A percentile compares a stretch with the other conserved stretches of the same genome.
Evolutionary conservation across 2,113 vertebrate species (phyloP).

Genomic region (Phainopepla nitens): DNA sequence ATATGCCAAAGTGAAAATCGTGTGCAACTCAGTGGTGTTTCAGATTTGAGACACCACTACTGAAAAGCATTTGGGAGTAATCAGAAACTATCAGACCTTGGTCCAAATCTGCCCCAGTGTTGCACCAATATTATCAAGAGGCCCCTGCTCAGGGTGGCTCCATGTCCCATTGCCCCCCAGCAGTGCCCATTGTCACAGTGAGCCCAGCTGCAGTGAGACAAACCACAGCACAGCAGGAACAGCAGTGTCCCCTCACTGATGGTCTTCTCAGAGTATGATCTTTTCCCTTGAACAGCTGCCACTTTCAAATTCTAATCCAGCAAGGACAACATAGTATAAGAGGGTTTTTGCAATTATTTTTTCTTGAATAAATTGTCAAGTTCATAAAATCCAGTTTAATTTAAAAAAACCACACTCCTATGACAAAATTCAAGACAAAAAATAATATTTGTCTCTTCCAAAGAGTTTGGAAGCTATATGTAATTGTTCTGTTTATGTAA

Average conservation of each 20-base stretch:
- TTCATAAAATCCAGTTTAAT: not conserved
- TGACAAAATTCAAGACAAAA: not conserved
- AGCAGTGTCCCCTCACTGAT: not conserved
- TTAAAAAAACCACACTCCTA: not conserved
- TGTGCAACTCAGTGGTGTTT: not conserved
- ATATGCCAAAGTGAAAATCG: rapidly evolving
- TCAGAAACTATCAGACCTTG: not conserved
- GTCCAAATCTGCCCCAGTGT: not conserved
- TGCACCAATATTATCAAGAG: not conserved
- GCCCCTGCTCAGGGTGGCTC: not conserved
- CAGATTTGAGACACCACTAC: not conserved
- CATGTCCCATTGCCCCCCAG: not conserved
- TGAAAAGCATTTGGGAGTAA: not conserved
- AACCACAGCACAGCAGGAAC: not conserved
- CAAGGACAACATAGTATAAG: not conserved
- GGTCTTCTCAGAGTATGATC: too few species aligned
- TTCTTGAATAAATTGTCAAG: not conserved
- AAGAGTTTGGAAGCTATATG: not conserved
- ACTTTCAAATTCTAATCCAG: not conserved
- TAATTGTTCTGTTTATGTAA: not conserved
- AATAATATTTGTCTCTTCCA: not conserved
- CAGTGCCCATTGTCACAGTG: too few species aligned
- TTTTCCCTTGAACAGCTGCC: not conserved
- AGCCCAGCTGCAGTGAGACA: not conserved
- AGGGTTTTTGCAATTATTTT: not conserved